Conservation (phyloP, 2,113 vertebrate species). For the Gasterosteus nipponicus region DNA sequence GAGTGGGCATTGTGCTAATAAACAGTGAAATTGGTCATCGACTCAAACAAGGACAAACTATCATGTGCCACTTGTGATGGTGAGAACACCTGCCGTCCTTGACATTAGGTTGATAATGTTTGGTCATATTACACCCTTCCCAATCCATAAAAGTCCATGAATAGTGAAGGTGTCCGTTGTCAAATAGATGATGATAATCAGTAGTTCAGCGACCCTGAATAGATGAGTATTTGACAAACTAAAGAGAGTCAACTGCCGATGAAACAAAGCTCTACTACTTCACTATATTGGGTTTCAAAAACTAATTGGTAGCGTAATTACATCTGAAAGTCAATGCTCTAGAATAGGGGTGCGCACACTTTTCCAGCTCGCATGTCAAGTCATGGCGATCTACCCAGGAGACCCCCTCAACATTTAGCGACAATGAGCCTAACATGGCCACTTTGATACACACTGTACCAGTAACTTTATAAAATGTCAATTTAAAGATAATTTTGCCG, state of each 20-base stretch:
- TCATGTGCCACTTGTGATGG: background rate
- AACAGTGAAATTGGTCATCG: background rate
- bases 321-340: no score
- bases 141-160: background rate
- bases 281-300: no score
- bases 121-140: no score
- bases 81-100: no score
- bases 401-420: background rate
- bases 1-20: background rate
- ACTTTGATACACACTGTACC: background rate
- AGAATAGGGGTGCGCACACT: no score
- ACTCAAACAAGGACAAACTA: no score
- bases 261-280: no score
- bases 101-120: no score
- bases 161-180: background rate
- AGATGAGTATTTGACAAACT: background rate
- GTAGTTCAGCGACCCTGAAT: background rate
- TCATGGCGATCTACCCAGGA: background rate
- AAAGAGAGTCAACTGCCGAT: background rate
- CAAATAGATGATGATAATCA: background rate
- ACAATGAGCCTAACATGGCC: background rate
- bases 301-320: no score
- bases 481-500: no score
- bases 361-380: no score
- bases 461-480: no score